Percentiles rank a stretch among this genome's conserved stretches.
phyloP scores from a whole-genome alignment of 2,888 invertebrate genomes.

The Sphaerophoria taeniata region DNA sequence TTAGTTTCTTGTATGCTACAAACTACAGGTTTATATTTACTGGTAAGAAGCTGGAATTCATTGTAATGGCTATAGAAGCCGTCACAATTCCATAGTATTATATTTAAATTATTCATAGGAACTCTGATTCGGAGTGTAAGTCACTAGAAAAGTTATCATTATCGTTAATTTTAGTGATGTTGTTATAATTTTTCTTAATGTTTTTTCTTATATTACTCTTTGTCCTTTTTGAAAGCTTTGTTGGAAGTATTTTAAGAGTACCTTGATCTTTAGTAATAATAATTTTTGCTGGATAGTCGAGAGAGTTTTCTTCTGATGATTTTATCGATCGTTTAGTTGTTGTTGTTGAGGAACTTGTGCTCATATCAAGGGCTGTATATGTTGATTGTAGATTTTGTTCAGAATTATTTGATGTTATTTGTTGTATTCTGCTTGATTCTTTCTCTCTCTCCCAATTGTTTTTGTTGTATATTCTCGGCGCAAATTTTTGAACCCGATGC shows the following conservation, averaged over 20 bases:
- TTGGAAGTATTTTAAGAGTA: neutral
- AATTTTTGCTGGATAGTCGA: neutral
- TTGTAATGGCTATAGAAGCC: conserved; percentile 44
- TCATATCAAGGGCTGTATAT: neutral
- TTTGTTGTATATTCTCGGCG: neutral
- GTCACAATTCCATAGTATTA: conserved; percentile 58
- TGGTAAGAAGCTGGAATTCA: conserved; percentile 43
- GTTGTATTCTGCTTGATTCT: neutral
- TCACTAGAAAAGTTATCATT: conserved; percentile 23
- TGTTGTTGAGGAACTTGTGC: neutral
- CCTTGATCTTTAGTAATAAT: neutral
- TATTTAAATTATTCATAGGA: conserved; percentile 26
- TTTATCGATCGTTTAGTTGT: neutral
- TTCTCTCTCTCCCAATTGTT: neutral
- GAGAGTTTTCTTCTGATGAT: neutral
- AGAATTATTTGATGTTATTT: neutral
- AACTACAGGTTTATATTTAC: conserved; percentile 44
- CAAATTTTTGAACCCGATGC: neutral
- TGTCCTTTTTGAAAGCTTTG: conserved; percentile 2
- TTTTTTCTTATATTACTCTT: conserved; percentile 14
- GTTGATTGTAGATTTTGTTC: neutral
- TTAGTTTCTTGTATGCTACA: conserved; percentile 29
- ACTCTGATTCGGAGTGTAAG: neutral
- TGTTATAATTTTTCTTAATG: neutral
- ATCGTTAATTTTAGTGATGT: neutral